Percentiles rank a stretch among this genome's conserved stretches.
Conservation (phyloP, 1,140 invertebrate species). For the Episyrphus balteatus region DNA sequence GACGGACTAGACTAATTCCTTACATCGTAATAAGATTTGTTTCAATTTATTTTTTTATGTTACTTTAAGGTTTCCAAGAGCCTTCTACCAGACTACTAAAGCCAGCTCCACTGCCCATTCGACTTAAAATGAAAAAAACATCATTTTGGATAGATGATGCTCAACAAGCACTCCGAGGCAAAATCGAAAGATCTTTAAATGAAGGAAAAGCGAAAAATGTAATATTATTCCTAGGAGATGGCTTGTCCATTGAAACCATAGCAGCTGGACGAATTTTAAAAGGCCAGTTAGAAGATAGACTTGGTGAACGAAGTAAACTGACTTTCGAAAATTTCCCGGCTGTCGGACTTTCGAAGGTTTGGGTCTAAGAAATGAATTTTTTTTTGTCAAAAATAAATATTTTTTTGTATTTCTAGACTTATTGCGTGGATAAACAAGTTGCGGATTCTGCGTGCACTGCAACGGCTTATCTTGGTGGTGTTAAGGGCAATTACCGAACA, state of each 20-base stretch:
- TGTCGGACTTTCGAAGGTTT: slow-evolving; percentile 50
- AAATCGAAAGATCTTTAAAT: too few species aligned
- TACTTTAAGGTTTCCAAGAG: too few species aligned
- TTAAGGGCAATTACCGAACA: slow-evolving; percentile 56
- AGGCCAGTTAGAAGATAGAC: slow-evolving; percentile 43
- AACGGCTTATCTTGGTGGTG: slow-evolving; percentile 59
- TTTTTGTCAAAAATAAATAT: background rate
- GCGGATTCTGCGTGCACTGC: slow-evolving; percentile 63
- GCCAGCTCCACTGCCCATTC: too few species aligned
- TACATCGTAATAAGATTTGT: too few species aligned
- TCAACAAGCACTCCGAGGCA: too few species aligned
- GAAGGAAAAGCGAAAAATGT: slow-evolving; percentile 50
- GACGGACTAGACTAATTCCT: too few species aligned
- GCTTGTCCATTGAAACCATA: slow-evolving; percentile 60
- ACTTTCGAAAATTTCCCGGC: slow-evolving; percentile 68
- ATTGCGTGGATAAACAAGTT: slow-evolving; percentile 67
- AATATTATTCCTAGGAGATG: slow-evolving; percentile 66
- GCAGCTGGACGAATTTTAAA: slow-evolving; percentile 54
- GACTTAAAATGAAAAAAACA: too few species aligned
- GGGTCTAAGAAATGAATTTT: background rate
- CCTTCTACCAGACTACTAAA: too few species aligned
- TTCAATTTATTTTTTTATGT: too few species aligned
- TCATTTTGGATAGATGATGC: too few species aligned
- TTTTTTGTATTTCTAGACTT: slow-evolving; percentile 13
- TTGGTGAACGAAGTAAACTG: slow-evolving; percentile 54